phyloP scores from a whole-genome alignment of 2,113 vertebrate species.

The Barnardius zonarius region DNA sequence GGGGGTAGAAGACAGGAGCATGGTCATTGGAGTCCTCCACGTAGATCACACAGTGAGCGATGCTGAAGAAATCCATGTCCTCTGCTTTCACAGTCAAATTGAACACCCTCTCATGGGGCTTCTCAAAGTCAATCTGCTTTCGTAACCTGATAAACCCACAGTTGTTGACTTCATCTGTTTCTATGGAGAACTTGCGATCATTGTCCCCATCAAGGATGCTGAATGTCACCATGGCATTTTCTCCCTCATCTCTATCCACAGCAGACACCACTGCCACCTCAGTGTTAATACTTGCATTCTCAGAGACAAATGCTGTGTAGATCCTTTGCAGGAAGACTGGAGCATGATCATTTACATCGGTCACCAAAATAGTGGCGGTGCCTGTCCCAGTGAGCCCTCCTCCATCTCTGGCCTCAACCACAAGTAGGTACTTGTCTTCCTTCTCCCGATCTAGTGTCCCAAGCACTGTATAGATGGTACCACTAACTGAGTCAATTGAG shows the following conservation, averaged over 20 bases:
- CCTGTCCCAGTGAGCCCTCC: slow-evolving; percentile 85
- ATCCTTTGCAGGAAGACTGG: slow-evolving; percentile 83
- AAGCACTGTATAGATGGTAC: slow-evolving; percentile 82
- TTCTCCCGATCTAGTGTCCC: slow-evolving; percentile 83
- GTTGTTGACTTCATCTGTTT: slow-evolving; percentile 81
- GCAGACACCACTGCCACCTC: slow-evolving; percentile 81
- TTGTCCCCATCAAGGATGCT: slow-evolving; percentile 85
- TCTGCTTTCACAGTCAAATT: slow-evolving; percentile 88
- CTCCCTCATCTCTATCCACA: slow-evolving; percentile 82
- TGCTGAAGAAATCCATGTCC: slow-evolving; percentile 83
- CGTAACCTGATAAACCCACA: slow-evolving; percentile 78
- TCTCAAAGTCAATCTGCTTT: slow-evolving; percentile 87
- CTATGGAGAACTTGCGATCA: slow-evolving; percentile 86
- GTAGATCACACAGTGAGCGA: slow-evolving; percentile 81
- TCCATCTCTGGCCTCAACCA: slow-evolving; percentile 86
- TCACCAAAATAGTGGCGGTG: slow-evolving; percentile 84
- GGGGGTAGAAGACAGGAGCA: slow-evolving; percentile 82
- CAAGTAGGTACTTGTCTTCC: slow-evolving; percentile 80
- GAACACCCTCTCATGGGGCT: slow-evolving; percentile 84
- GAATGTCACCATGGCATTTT: slow-evolving; percentile 84
- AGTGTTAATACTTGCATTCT: slow-evolving; percentile 80
- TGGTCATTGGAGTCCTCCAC: slow-evolving; percentile 89
- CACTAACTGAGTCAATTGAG: slow-evolving; percentile 80
- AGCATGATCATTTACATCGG: slow-evolving; percentile 87
- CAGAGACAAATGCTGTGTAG: slow-evolving; percentile 78